A percentile compares a stretch with the other conserved stretches of the same genome.
These are phyloP conservation scores for Chaetodon trifascialis DNA, from an alignment of 2,113 vertebrate species.

Conservation along the genomic window DNA sequence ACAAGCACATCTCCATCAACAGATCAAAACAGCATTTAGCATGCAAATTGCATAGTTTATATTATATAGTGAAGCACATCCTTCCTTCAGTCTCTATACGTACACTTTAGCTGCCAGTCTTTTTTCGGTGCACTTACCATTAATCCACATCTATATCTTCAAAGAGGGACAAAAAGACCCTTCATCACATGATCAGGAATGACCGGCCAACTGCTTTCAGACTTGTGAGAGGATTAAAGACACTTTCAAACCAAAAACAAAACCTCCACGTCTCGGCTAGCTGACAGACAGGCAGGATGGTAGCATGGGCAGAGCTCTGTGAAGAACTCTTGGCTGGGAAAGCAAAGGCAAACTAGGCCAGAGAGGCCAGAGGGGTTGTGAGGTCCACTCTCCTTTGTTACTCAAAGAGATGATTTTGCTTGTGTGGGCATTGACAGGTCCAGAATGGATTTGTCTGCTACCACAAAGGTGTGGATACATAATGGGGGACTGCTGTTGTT, in stretches of 20 bases:
- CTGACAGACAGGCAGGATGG: conserved; percentile 79
- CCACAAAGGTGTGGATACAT: conserved; percentile 46
- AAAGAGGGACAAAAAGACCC: conserved; percentile 70
- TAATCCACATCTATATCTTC: conserved; percentile 64
- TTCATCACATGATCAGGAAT: conserved; percentile 83
- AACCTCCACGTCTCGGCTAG: conserved; percentile 74
- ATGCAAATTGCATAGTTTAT: conserved; percentile 30
- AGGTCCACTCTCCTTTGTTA: conserved; percentile 52
- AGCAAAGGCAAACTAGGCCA: conserved; percentile 67
- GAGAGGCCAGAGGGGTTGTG: conserved; percentile 57
- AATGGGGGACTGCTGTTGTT: conserved; percentile 36
- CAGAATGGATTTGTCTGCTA: conserved; percentile 47
- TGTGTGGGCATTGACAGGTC: conserved; percentile 48
- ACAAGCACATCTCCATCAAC: conserved; percentile 1
- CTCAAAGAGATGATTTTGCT: conserved; percentile 56
- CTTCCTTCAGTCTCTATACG: conserved; percentile 17
- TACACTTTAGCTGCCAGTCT: conserved; percentile 20
- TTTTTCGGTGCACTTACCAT: conserved; percentile 33
- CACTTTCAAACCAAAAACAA: conserved; percentile 86
- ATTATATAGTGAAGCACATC: conserved; percentile 12
- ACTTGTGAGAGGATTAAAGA: conserved; percentile 87
- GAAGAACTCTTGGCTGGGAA: conserved; percentile 61
- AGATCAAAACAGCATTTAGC: conserved; percentile 31
- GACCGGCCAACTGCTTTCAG: conserved; percentile 84
- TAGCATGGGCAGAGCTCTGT: conserved; percentile 62